These are phyloP conservation scores for Crepidodera aurea DNA, from an alignment of 2,888 invertebrate species.

Conservation along the genomic window DNA sequence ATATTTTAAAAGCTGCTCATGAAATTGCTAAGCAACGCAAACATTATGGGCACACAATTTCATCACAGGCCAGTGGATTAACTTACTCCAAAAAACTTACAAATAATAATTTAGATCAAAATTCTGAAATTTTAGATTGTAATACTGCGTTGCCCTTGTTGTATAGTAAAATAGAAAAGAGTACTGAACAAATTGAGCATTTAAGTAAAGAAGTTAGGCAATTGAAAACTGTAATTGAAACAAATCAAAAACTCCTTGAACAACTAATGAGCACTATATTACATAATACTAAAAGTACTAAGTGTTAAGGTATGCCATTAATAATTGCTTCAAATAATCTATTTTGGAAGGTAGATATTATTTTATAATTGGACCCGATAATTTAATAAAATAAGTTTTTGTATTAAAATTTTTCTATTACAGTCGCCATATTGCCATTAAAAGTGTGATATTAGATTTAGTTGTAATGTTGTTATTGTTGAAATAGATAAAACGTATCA, in stretches of 20 bases:
- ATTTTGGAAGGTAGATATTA: background rate
- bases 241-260: slow-evolving; percentile 53
- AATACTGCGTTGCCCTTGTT: slow-evolving; percentile 66
- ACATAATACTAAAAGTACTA: slow-evolving; percentile 44
- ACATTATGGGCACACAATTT: slow-evolving; percentile 73
- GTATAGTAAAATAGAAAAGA: slow-evolving; percentile 73
- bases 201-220: slow-evolving; percentile 73
- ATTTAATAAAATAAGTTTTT: background rate
- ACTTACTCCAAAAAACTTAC: slow-evolving; percentile 71
- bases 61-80: slow-evolving; percentile 71
- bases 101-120: slow-evolving; percentile 66
- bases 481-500: background rate
- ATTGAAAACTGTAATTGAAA: slow-evolving; percentile 58
- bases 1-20: slow-evolving; percentile 81
- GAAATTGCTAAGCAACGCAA: slow-evolving; percentile 82
- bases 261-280: slow-evolving; percentile 53
- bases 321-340: background rate
- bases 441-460: slow-evolving; percentile 49
- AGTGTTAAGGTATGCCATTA: slow-evolving; percentile 24
- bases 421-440: slow-evolving; percentile 38
- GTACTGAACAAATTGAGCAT: slow-evolving; percentile 71
- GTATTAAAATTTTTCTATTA: slow-evolving; percentile 13
- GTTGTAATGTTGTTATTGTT: slow-evolving; percentile 23
- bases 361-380: background rate
- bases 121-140: slow-evolving; percentile 55